Conservation (phyloP, 2,888 invertebrate genomes). For the Drosophila acutilabella region DNA sequence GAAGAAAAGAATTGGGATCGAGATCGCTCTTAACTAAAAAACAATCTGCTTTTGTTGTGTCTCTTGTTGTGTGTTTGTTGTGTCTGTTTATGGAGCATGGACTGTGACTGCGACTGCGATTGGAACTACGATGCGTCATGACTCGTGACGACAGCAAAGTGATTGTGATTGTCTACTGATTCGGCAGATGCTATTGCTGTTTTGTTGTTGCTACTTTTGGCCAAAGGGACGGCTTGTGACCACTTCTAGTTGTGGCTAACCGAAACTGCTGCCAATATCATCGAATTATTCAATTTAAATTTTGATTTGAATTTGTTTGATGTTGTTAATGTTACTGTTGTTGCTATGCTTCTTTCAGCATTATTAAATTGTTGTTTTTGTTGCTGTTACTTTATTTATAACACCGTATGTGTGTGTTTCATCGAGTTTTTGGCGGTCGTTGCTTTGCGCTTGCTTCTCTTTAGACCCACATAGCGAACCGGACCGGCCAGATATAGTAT, state of each 20-base stretch:
- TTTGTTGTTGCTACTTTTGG: conserved; percentile 11
- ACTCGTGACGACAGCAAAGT: conserved; percentile 37
- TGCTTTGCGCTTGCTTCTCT: conserved; percentile 65
- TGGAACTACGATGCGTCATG: conserved; percentile 28
- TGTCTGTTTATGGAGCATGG: conserved; percentile 15
- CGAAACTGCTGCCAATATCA: conserved; percentile 41
- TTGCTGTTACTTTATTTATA: conserved; percentile 71
- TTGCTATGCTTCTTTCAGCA: conserved; percentile 30
- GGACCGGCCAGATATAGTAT: conserved; percentile 79
- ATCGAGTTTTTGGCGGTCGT: conserved; percentile 76
- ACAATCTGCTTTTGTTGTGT: conserved; percentile 35
- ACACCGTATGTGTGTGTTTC: conserved; percentile 62
- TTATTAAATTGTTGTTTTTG: conserved; percentile 32
- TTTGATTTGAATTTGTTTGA: conserved; percentile 70
- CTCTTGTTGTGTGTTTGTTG: conserved; percentile 16
- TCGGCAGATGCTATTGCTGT: conserved; percentile 13
- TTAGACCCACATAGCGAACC: conserved; percentile 74
- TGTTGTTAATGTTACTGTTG: conserved; percentile 57
- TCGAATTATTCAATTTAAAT: conserved; percentile 71
- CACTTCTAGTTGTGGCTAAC: conserved; percentile 45
- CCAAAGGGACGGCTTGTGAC: conserved; percentile 28
- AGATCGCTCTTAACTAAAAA: conserved; percentile 38
- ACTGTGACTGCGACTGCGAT: conserved; percentile 13
- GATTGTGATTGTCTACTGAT: conserved; percentile 33
- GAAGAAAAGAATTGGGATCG: conserved; percentile 6